phyloP scores from a whole-genome alignment of 2,113 vertebrate genomes.

The Syngnathus typhle region DNA sequence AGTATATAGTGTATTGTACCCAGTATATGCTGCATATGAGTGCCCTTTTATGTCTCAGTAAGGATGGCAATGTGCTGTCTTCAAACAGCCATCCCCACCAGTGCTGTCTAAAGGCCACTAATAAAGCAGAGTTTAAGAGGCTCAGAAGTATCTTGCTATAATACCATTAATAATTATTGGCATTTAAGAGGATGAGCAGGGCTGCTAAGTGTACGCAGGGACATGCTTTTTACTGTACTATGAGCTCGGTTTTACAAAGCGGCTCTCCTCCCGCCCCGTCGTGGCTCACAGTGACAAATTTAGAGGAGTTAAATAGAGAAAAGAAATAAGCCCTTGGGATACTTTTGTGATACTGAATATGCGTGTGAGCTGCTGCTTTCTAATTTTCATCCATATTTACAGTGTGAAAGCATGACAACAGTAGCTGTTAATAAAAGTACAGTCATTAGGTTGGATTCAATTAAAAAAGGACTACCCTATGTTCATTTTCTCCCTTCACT shows the following conservation, averaged over 20 bases:
- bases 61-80: conserved; percentile 22
- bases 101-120: conserved; percentile 44
- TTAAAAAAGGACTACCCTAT: conserved; percentile 60
- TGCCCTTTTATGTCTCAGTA: conserved; percentile 18
- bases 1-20: background rate
- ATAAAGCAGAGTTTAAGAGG: conserved; percentile 63
- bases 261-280: conserved; percentile 7
- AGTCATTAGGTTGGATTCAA: conserved; percentile 68
- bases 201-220: conserved; percentile 43
- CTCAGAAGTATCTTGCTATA: conserved; percentile 59
- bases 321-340: conserved; percentile 9
- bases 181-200: conserved; percentile 64
- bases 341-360: conserved; percentile 28
- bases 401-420: conserved; percentile 41
- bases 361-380: conserved; percentile 26
- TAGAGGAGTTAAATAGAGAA: conserved; percentile 7
- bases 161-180: conserved; percentile 69
- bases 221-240: conserved; percentile 55
- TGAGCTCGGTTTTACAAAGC: conserved; percentile 52
- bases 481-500: conserved; percentile 59
- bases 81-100: conserved; percentile 24
- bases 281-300: conserved; percentile 15
- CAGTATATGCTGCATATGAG: background rate
- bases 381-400: conserved; percentile 42
- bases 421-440: conserved; percentile 62